A percentile compares a stretch with the other conserved stretches of the same genome.
phyloP scores from a whole-genome alignment of 2,888 invertebrate species.

The Malthinus flaveolus region DNA sequence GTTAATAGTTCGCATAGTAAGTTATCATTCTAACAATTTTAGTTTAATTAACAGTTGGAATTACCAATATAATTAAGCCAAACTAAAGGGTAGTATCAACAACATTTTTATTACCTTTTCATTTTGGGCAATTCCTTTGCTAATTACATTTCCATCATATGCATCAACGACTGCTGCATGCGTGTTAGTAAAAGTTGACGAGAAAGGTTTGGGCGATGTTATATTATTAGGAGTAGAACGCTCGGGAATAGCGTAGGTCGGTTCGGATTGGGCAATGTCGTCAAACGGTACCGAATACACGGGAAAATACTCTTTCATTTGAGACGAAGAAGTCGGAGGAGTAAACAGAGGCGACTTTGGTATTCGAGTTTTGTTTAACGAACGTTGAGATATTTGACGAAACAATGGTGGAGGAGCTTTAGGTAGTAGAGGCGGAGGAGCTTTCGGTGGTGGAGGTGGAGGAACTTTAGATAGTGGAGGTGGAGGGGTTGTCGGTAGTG shows the following conservation, averaged over 20 bases:
- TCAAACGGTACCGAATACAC: conserved; percentile 10
- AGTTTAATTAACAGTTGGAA: too few species aligned
- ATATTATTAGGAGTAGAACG: background rate
- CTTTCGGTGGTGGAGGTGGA: conserved; percentile 28
- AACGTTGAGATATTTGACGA: too few species aligned
- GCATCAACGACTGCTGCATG: conserved; percentile 30
- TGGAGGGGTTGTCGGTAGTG: background rate
- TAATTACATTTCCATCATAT: conserved; percentile 9
- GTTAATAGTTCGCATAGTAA: too few species aligned
- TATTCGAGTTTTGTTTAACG: too few species aligned
- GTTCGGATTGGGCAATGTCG: conserved; percentile 1
- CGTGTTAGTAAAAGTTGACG: conserved; percentile 36
- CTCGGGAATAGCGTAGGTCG: conserved; percentile 11
- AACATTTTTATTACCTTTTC: conserved; percentile 16
- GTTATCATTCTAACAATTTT: too few species aligned
- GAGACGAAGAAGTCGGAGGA: too few species aligned
- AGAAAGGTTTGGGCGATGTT: conserved; percentile 31
- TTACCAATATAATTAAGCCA: too few species aligned
- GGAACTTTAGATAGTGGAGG: conserved; percentile 37
- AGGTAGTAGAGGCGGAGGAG: background rate
- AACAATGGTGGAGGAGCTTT: too few species aligned
- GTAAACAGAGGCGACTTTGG: too few species aligned
- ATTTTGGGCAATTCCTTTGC: conserved; percentile 12
- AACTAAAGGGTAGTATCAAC: too few species aligned
- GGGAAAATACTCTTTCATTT: background rate